A percentile compares a stretch with the other conserved stretches of the same genome.
Conservation (phyloP, 2,888 invertebrate genomes). For the Thymelicus lineola region DNA sequence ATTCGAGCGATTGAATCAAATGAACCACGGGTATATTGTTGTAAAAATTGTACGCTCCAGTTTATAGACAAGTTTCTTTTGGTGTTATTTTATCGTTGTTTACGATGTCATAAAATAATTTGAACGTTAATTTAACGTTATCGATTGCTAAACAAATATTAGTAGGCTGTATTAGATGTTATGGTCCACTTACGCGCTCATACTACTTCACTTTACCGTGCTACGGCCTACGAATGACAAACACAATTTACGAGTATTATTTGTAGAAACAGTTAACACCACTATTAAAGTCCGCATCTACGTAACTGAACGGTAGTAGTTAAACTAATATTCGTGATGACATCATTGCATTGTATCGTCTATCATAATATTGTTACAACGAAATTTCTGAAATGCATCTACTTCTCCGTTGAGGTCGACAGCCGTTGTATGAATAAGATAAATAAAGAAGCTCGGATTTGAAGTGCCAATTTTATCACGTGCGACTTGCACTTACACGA, state of each 20-base stretch:
- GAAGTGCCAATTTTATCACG: constrained; percentile 71
- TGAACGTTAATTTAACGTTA: too few species aligned
- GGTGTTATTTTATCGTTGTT: too few species aligned
- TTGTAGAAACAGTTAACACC: constrained; percentile 19
- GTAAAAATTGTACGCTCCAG: constrained; percentile 2
- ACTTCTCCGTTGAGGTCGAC: constrained; percentile 47
- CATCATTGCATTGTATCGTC: constrained; percentile 22
- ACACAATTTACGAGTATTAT: constrained; percentile 1
- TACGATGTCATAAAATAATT: too few species aligned
- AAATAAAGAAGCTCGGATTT: constrained; percentile 26
- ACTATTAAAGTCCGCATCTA: constrained; percentile 1
- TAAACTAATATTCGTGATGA: constrained; percentile 28
- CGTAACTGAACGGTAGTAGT: neutral
- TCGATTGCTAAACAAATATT: too few species aligned
- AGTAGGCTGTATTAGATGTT: too few species aligned
- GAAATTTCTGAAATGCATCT: constrained; percentile 21
- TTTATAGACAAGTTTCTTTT: too few species aligned
- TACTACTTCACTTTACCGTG: too few species aligned
- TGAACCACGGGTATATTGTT: neutral
- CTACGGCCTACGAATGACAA: too few species aligned
- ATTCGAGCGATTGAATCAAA: neutral
- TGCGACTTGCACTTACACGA: constrained; percentile 51
- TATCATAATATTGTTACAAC: constrained; percentile 30
- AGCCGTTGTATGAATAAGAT: constrained; percentile 60
- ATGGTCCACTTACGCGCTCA: too few species aligned